Base-by-base conservation (phyloP, 2,113 vertebrate species). In the human (Homo sapiens) region DNA sequence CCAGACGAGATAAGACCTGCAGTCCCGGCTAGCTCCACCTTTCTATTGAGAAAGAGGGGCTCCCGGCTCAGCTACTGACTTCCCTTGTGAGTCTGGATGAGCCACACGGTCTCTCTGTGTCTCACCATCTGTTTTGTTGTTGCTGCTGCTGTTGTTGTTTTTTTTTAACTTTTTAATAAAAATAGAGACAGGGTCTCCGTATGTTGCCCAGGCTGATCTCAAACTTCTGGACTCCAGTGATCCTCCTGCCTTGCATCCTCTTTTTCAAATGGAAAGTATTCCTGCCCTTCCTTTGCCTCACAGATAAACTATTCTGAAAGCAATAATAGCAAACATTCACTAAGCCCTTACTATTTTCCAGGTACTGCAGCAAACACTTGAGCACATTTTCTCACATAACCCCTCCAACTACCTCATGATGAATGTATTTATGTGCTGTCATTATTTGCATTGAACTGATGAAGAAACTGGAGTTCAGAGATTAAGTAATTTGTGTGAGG, bases 381-480 rank as follows among this genome's bases (percentile, higher is more conserved):
- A 20, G 17, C 16, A 4, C 17, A 3, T 9, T 61, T 66, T 72
- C 52, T 30, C 78, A 57, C 0, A 0, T 1, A 50, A 27, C 30
- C 52, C 9, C 76, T 1, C 0, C 3, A 23, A 1, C 23, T 13
- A 2, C 13, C 18, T 32, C 50, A 1, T 0, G 1, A 78, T 0
- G 14, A 76, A 48, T 5, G 0, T 2, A 23, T 8, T 23, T n/a
- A 22, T 0, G 7, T 11, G 78, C 66, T 48, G 84, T 30, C 40
- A 50, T 75, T 0, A 23, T 68, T 32, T 38, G 23, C 92, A 27
- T 2, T 5, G 86, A 52, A 61, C 59, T 1, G 40, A 83, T 17
- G 17, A 66, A 82, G 73, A 89, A 55, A 40, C 66, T 20, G 35
- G 22, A 61, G 79, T 93, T 75, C 32, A 57, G 85, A 73, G 81